These are phyloP conservation scores for Amazona vittata DNA, from an alignment of 2,113 vertebrate genomes.

Conservation along the genomic window DNA sequence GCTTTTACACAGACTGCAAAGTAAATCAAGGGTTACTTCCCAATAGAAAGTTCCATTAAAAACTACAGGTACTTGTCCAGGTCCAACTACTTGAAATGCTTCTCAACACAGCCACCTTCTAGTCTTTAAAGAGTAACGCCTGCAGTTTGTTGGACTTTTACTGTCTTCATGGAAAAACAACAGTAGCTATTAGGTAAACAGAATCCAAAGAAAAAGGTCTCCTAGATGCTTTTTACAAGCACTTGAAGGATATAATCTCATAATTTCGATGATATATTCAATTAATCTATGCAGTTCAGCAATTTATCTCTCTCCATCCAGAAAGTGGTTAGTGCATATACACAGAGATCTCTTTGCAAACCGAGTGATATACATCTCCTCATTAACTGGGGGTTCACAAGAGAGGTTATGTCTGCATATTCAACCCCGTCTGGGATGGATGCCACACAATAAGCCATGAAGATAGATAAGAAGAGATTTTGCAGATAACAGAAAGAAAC, in stretches of 20 bases:
- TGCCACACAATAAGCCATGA: neutral
- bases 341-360: neutral
- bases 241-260: neutral
- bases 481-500: neutral
- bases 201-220: neutral
- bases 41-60: slow-evolving; percentile 46
- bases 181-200: neutral
- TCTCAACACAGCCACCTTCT: neutral
- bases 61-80: slow-evolving; percentile 59
- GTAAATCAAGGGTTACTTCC: slow-evolving; percentile 53
- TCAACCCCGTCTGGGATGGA: neutral
- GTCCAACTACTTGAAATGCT: neutral
- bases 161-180: neutral
- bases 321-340: neutral
- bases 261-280: neutral
- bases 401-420: neutral
- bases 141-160: neutral
- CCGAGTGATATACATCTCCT: neutral
- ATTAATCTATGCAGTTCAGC: neutral
- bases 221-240: neutral
- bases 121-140: neutral
- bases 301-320: neutral
- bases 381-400: neutral
- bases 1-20: slow-evolving; percentile 65
- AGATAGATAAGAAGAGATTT: neutral